phyloP scores from a whole-genome alignment of 2,888 invertebrate genomes.

The Eumacrocentrus americanus region DNA sequence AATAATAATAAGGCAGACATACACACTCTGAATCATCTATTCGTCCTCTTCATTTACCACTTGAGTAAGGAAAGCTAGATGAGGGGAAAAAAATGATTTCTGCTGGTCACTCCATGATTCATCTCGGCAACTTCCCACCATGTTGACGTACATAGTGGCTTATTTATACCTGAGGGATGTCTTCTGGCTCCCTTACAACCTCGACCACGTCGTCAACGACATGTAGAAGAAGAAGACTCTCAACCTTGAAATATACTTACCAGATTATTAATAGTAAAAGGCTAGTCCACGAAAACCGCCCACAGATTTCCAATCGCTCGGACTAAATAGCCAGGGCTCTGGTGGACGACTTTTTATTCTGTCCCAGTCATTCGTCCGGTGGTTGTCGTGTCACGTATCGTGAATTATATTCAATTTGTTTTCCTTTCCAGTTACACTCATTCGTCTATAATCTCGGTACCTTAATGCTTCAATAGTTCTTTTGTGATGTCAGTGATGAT shows the following conservation, averaged over 20 bases:
- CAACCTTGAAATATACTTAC: slow-evolving; percentile 47
- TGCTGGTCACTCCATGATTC: slow-evolving; percentile 1
- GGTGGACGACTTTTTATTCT: not conserved
- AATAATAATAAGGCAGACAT: too few species aligned
- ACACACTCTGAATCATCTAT: not conserved
- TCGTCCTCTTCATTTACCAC: not conserved
- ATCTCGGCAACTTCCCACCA: slow-evolving; percentile 11
- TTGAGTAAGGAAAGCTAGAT: not conserved
- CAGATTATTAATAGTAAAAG: slow-evolving; percentile 50
- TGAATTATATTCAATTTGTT: not conserved
- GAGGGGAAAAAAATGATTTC: not conserved
- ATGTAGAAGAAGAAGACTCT: not conserved
- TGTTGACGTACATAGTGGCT: not conserved
- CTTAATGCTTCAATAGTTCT: too few species aligned
- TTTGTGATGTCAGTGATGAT: too few species aligned
- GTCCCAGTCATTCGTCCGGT: slow-evolving; percentile 8
- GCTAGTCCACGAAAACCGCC: slow-evolving; percentile 43
- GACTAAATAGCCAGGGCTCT: not conserved
- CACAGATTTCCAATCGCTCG: slow-evolving; percentile 31
- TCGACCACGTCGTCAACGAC: slow-evolving; percentile 25
- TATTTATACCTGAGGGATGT: slow-evolving; percentile 19
- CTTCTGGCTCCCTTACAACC: not conserved
- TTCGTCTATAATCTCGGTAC: not conserved
- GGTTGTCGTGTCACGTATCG: not conserved
- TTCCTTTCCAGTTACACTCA: not conserved